phyloP scores from a whole-genome alignment of 2,113 vertebrate genomes.

The Eonycteris spelaea region DNA sequence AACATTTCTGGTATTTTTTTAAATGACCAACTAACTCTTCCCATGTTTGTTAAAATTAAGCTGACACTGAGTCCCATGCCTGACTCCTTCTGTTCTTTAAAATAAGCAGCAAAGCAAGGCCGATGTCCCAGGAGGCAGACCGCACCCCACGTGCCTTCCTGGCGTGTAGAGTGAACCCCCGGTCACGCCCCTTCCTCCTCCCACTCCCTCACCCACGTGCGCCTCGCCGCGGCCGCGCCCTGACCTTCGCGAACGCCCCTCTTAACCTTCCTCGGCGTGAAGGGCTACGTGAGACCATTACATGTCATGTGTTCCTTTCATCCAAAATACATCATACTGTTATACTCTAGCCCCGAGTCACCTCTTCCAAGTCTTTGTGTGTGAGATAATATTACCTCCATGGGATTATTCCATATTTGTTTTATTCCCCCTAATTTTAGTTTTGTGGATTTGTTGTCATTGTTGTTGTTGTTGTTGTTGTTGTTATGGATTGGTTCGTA shows the following conservation, averaged over 20 bases:
- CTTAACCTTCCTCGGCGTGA: not conserved
- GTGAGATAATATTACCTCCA: not conserved
- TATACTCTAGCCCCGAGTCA: not conserved
- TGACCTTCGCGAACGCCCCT: not conserved
- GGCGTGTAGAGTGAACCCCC: not conserved
- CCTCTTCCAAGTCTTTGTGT: not conserved
- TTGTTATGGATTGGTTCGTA: not conserved
- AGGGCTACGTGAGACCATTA: not conserved
- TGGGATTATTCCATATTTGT: not conserved
- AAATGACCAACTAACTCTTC: conserved; percentile 34
- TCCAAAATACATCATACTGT: not conserved
- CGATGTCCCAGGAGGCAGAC: not conserved
- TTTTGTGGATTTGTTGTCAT: not conserved
- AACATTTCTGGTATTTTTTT: conserved; percentile 45
- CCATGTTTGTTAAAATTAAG: conserved; percentile 57
- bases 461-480: too few relatives aligned
- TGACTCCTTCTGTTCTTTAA: not conserved
- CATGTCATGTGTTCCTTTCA: not conserved
- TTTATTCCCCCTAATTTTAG: not conserved
- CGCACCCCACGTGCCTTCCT: not conserved
- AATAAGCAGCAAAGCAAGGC: conserved; percentile 26
- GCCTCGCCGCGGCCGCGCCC: not conserved
- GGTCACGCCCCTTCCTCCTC: rapidly evolving
- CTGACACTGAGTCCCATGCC: conserved; percentile 21
- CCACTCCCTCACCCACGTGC: not conserved